Conservation (phyloP, 2,113 vertebrate species). For the Himantopus leucocephalus region DNA sequence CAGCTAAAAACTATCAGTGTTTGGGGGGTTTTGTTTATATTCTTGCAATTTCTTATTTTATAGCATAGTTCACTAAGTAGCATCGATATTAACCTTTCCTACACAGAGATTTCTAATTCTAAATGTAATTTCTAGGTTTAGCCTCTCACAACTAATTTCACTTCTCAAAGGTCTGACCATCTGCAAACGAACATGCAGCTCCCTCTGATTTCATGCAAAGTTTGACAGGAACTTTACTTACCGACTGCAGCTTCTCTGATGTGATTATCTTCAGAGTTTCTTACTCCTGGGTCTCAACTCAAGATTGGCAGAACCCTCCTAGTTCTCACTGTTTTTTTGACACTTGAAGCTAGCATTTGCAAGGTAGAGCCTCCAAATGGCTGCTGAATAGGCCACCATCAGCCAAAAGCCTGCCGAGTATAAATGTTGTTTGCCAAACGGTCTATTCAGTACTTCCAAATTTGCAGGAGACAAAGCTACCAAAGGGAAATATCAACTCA, state of each 20-base stretch:
- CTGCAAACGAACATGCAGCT: not conserved
- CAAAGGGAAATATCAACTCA: not conserved
- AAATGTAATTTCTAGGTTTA: not conserved
- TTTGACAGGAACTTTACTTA: slow-evolving; percentile 50
- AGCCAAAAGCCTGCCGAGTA: slow-evolving; percentile 22
- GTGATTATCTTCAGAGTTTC: slow-evolving; percentile 38
- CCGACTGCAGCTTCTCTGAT: not conserved
- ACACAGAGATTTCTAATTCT: not conserved
- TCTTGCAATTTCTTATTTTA: too few species aligned
- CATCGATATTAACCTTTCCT: not conserved
- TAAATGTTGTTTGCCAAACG: slow-evolving; percentile 48
- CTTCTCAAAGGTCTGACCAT: not conserved
- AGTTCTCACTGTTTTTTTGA: slow-evolving; percentile 28
- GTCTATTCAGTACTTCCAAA: not conserved
- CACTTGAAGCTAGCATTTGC: slow-evolving; percentile 45
- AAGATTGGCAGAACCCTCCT: slow-evolving; percentile 16
- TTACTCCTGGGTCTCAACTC: slow-evolving; percentile 49
- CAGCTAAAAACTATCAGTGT: too few species aligned
- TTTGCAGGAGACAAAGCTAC: not conserved
- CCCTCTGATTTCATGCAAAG: slow-evolving; percentile 13
- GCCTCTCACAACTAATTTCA: not conserved
- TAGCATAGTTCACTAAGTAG: too few species aligned
- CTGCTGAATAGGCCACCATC: not conserved
- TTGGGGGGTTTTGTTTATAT: too few species aligned
- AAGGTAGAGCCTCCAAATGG: slow-evolving; percentile 22